A percentile compares a stretch with the other conserved stretches of the same genome.
phyloP scores from a whole-genome alignment of 2,888 invertebrate genomes.

The Mythimna albipuncta region DNA sequence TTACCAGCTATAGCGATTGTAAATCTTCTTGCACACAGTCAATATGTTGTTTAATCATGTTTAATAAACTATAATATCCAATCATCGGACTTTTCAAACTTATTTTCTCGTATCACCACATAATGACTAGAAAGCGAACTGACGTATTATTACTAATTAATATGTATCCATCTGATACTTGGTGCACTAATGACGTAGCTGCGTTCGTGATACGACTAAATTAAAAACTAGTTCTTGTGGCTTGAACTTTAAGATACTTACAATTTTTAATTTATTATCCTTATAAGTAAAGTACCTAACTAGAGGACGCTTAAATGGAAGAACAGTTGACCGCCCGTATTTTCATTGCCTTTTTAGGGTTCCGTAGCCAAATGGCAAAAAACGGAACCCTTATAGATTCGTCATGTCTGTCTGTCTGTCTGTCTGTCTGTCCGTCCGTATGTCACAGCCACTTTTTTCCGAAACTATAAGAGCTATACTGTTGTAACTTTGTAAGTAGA shows the following conservation, averaged over 20 bases:
- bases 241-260: not conserved
- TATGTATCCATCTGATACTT: conserved; percentile 3
- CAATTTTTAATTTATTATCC: not conserved
- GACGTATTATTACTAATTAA: conserved; percentile 8
- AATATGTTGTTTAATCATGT: too few species aligned
- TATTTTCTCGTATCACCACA: conserved; percentile 8
- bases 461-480: too few species aligned
- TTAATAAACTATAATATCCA: not conserved
- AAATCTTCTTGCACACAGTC: not conserved
- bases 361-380: too few species aligned
- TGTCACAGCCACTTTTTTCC: too few species aligned
- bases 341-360: too few species aligned
- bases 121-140: conserved; percentile 21
- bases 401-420: too few species aligned
- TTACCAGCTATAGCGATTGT: not conserved
- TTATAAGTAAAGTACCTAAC: not conserved
- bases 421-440: too few species aligned
- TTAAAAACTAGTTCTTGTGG: not conserved
- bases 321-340: too few species aligned
- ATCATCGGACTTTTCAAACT: conserved; percentile 5
- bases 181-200: not conserved
- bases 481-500: too few species aligned
- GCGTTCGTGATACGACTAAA: not conserved
- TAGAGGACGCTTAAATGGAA: not conserved
- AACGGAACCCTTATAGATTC: too few species aligned